Evolutionary conservation across 2,113 vertebrate genomes (phyloP), one percentile per base, ranked within the genome.

Genomic region (Furnarius figulus): DNA sequence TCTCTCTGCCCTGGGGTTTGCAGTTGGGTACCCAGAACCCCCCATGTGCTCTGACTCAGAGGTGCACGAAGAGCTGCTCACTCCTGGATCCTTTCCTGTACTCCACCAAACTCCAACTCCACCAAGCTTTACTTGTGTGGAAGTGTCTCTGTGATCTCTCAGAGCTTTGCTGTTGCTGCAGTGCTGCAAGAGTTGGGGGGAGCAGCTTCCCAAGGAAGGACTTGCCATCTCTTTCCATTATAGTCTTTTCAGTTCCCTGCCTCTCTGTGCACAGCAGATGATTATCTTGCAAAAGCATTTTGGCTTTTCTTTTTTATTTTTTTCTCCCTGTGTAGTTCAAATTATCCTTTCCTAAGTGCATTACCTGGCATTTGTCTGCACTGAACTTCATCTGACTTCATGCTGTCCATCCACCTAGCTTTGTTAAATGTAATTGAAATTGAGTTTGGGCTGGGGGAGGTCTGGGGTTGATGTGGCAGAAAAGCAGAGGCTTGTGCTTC

Each of bases 321-420:
- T 40, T 63, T 79, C 62, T 6, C 3, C n/a, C 44, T 49, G 55
- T 85, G 61, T 95, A 94, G 85, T 72, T 96, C 73, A 95, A 94
- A 92, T 96, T 93, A 95, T 92, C 73, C 53, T 81, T 95, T 93
- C 92, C 75, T 92, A 96, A 96, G 96, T 94, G 93, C 80, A 93
- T 96, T 93, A 95, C 95, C 90, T 95, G 93, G 92, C 95, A 79
- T 93, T 96, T 93, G 93, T 96, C 76, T 74, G 88, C 14, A 23
- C 76, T 93, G 96, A 94, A 94, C 92, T 97, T 94, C 28, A 90
- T 94, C 90, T 93, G 27, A 87, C 55, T 92, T 96, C 52, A 25
- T 81, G 80, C 72, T 90, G 92, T 87, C 94, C 94, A 72, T 86
- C 78, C 53, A 76, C 81, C 78, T 81, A 83, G 85, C 70, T 78